phyloP scores from a whole-genome alignment of 2,797 vertebrate species.

The Enteromius anoplus region DNA sequence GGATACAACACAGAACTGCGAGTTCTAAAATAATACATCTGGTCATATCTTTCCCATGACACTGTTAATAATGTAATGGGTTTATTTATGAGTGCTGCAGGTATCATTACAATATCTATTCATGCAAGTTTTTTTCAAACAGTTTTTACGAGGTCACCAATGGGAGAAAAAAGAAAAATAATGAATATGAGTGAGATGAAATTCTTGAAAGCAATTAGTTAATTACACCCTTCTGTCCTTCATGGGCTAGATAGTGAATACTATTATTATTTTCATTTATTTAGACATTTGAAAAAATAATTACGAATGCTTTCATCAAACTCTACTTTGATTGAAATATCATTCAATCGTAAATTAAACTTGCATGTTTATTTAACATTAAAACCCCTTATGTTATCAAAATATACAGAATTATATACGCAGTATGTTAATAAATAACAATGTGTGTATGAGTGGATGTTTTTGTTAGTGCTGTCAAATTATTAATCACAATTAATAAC shows the following conservation, averaged over 20 bases:
- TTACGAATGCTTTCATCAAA: not conserved
- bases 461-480: no score
- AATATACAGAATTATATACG: not conserved
- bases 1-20: not conserved
- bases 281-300: slow-evolving; percentile 30
- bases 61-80: not conserved
- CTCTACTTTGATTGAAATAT: slow-evolving; percentile 6
- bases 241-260: not conserved
- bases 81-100: slow-evolving; percentile 1
- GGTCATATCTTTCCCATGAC: not conserved
- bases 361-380: not conserved
- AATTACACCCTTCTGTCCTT: slow-evolving; percentile 10
- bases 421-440: not conserved
- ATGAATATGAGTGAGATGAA: slow-evolving; percentile 1
- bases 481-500: no score
- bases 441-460: not conserved
- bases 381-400: not conserved
- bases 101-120: not conserved
- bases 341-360: slow-evolving; percentile 3
- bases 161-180: slow-evolving; percentile 2
- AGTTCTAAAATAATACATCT: not conserved
- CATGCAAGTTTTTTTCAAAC: not conserved
- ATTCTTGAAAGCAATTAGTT: slow-evolving; percentile 22
- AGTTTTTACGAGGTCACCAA: not conserved
- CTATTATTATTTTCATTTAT: slow-evolving; percentile 32